Evolutionary conservation across 2,113 vertebrate genomes (phyloP).

Genomic region (Myotis lucifugus): DNA sequence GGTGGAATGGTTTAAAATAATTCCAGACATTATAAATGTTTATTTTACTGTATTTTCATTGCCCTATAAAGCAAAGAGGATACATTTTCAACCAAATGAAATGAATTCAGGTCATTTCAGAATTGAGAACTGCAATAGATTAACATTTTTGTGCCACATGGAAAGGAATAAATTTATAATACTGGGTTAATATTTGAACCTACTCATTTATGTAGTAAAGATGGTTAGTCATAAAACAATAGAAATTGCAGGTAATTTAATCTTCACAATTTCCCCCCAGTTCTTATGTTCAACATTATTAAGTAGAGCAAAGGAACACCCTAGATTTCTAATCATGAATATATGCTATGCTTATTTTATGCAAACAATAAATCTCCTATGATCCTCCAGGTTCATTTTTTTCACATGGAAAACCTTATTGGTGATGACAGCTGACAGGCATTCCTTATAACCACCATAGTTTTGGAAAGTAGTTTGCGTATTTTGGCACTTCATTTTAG

Average conservation of each 20-base stretch:
- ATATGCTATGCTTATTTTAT: background rate
- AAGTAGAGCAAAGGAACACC: slow-evolving; percentile 2
- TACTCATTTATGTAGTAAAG: slow-evolving; percentile 42
- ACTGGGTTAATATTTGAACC: background rate
- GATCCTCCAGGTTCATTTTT: background rate
- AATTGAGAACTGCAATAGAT: background rate
- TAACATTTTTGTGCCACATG: background rate
- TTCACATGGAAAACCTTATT: background rate
- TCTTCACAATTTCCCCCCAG: slow-evolving; percentile 17
- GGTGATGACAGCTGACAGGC: slow-evolving; percentile 44
- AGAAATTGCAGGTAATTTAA: slow-evolving; percentile 26
- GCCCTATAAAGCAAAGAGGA: background rate
- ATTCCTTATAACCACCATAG: background rate
- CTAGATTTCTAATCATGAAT: slow-evolving; percentile 19
- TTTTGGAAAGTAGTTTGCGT: slow-evolving; percentile 43
- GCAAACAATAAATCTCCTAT: slow-evolving; percentile 40
- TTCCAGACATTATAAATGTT: slow-evolving; percentile 30
- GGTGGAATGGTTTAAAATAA: slow-evolving; percentile 3
- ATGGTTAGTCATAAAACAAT: slow-evolving; percentile 1
- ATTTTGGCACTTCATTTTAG: slow-evolving; percentile 60
- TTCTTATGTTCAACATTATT: slow-evolving; percentile 52
- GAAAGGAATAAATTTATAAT: slow-evolving; percentile 32
- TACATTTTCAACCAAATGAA: slow-evolving; percentile 26
- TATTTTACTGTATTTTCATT: slow-evolving; percentile 51
- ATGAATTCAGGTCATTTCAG: slow-evolving; percentile 20